These are phyloP conservation scores for Oceanodroma leucorhoa DNA, from an alignment of 2,797 vertebrate species.

Conservation along the genomic window DNA sequence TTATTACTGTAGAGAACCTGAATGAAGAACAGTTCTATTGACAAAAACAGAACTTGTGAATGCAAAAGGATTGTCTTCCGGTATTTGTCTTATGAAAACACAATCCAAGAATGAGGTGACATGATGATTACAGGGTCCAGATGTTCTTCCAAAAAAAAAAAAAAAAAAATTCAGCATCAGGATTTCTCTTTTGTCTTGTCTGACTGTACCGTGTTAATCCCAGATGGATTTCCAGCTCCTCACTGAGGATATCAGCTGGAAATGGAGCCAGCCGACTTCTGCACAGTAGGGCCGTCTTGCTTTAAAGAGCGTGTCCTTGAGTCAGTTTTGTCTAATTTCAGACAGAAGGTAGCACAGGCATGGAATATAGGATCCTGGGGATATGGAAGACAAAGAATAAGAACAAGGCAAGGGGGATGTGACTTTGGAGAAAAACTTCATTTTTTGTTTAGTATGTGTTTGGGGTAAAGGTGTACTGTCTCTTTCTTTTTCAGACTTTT, in stretches of 20 bases:
- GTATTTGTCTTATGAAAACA: neutral
- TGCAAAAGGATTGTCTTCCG: neutral
- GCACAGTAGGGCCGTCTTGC: neutral
- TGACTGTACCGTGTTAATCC: neutral
- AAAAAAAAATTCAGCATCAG: neutral
- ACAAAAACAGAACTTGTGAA: neutral
- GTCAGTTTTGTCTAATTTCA: neutral
- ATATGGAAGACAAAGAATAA: neutral
- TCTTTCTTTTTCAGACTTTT: slow-evolving; percentile 77
- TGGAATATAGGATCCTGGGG: neutral
- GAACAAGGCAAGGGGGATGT: neutral
- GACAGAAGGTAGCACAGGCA: neutral
- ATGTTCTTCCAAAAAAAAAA: neutral
- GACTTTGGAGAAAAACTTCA: neutral
- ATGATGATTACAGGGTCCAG: neutral
- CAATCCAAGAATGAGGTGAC: neutral
- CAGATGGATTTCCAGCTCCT: neutral
- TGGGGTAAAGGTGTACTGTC: neutral
- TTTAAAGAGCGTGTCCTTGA: neutral
- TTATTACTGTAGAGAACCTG: neutral
- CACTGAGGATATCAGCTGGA: neutral
- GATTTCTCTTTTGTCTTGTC: neutral
- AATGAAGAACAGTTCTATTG: neutral
- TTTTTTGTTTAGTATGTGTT: neutral
- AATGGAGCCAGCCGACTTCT: neutral